Base-by-base conservation (phyloP, 2,888 invertebrate genomes). In the Noctuana brunneofusca region DNA sequence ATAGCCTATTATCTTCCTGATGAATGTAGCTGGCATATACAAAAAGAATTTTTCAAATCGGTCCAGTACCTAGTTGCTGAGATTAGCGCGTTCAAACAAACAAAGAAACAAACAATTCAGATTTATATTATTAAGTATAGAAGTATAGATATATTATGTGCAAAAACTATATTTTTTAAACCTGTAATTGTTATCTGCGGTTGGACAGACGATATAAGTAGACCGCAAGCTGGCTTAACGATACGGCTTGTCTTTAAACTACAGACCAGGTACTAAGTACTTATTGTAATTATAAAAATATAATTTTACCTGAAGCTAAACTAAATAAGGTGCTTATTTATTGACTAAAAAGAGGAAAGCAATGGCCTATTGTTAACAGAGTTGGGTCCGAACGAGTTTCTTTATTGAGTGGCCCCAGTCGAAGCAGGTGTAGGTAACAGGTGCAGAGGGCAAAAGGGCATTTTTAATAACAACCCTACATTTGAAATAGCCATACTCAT, bases 361-460 rank as follows among this genome's bases (percentile, higher is more conserved):
- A 35, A 48, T 54, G 54, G 48, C 48, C 53, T 48, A 60, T 60
- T 60, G 60, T 60, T 48, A 60, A 38, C 48, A n/a, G 48, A 32
- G 59, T 53, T 53, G 16, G 24, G 30, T 49, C 48, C 27, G 49
- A 49, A 55, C 55, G 55, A 49, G 62, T 49, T 54, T 14, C 55
- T 55, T 60, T 54, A 60, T n/a, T 3, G 35, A 38, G 22, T 76
- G 78, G 75, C 76, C 74, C 76, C 74, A 83, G 84, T 80, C 83
- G 83, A 76, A 80, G 84, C 89, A 89, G 89, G 86, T 89, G 89
- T 52, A 59, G 5, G 24, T 49, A 63, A 63, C 71, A 72, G 67
- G 69, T 71, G 71, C 66, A 59, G 16, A 66, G 58, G 49, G 57
- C 63, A 30, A 65, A 64, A 65, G 63, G 65, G 73, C 73, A 78